Conservation (phyloP, 2,113 vertebrate species). For the Oophaga pumilio region DNA sequence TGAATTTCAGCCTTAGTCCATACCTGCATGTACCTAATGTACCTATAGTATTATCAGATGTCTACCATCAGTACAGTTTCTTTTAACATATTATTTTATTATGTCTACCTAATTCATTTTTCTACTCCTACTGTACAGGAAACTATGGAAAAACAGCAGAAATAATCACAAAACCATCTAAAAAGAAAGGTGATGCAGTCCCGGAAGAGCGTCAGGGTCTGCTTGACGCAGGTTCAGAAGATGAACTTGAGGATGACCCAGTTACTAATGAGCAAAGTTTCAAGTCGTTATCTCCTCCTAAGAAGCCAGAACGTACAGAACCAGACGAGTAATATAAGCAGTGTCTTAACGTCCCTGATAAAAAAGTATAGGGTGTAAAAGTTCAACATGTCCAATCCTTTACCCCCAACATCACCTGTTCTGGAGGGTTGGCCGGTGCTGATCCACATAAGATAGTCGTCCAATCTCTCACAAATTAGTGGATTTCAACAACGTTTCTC, state of each 20-base stretch:
- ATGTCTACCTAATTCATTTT: neutral
- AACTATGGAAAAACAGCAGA: slow-evolving; percentile 83
- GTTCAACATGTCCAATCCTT: too few species aligned
- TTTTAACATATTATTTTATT: neutral
- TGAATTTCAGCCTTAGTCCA: too few species aligned
- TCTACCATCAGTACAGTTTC: neutral
- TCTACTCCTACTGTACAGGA: slow-evolving; percentile 67
- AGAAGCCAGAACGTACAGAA: slow-evolving; percentile 77
- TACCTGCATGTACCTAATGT: too few species aligned
- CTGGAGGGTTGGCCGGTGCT: too few species aligned
- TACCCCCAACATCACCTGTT: too few species aligned
- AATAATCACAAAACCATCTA: slow-evolving; percentile 66
- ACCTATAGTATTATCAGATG: neutral
- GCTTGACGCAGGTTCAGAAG: slow-evolving; percentile 66
- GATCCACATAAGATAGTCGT: too few species aligned
- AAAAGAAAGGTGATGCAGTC: slow-evolving; percentile 65
- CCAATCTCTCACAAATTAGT: too few species aligned
- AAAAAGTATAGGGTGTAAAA: neutral
- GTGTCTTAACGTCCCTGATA: neutral
- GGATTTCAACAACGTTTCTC: too few species aligned
- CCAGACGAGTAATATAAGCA: slow-evolving; percentile 76
- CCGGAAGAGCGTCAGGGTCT: slow-evolving; percentile 67
- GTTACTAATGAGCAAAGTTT: slow-evolving; percentile 60
- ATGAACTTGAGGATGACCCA: slow-evolving; percentile 62
- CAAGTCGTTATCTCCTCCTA: slow-evolving; percentile 74